Base-by-base conservation (phyloP, 1,140 invertebrate genomes). In the Parasteatoda tepidariorum region DNA sequence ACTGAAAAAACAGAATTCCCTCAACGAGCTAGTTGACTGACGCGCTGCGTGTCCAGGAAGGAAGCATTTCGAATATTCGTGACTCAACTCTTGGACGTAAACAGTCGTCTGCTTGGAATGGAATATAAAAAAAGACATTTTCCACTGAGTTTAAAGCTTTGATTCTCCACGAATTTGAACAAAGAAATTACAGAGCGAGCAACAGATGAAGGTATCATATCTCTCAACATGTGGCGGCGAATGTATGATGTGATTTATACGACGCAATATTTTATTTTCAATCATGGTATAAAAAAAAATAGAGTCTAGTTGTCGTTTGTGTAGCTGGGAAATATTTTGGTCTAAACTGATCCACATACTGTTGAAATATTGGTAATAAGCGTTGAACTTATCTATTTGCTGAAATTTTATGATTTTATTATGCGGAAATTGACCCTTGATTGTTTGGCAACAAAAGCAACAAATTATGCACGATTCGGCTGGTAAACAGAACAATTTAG, bases 131-230 rank as follows among this genome's bases (percentile, higher is more conserved):
- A 71, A 57, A 71, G 33, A 61, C 22, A 57, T 11, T 28, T 55
- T 57, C 2, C 28, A 5, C 70, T 31, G 28, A 28, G 26, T 31
- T 61, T 30, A 2, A 38, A n/a, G 61, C 61, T 64, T 68, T 38
- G 41, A 68, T 68, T 68, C 66, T 48, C 66, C 55, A 26, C 38
- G 31, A 54, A 41, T 24, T 15, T 33, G 71, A 74, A 74, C 71
- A 74, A 74, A 74, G 71, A 33, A 74, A 74, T 74, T 74, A 74
- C 71, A 74, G 71, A 74, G 59, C 30, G 15, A 30, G 54, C 15
- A 13, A 48, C 55, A 74, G 54, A 73, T 73, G 70, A 55, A 73
- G 54, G 54, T 59, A 59, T 74, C 31, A 57, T n/a, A 61, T 74
- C 55, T 54, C 55, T 61, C 71, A 54, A 48, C 71, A 74, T 34